Evolutionary conservation across 2,113 vertebrate genomes (phyloP).

Genomic region (Mustelus asterias): DNA sequence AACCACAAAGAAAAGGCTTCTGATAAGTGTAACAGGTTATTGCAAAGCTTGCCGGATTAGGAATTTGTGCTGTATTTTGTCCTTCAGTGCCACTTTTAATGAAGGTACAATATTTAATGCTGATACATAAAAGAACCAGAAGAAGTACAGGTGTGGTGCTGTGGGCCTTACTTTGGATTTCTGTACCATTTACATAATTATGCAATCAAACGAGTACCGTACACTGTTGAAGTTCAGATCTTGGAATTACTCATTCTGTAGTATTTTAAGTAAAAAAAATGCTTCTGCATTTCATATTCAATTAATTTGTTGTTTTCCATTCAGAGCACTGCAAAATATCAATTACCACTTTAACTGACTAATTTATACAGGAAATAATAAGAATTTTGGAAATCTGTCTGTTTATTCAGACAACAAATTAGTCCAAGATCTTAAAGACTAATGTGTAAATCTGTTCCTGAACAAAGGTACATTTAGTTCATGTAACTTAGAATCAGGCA

Average conservation of each 20-base stretch:
- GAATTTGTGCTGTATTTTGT: background rate
- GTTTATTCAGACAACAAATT: background rate
- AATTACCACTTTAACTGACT: background rate
- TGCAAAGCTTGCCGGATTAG: slow-evolving; percentile 32
- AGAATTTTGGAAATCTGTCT: background rate
- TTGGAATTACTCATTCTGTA: background rate
- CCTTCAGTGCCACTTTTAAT: background rate
- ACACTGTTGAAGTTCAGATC: background rate
- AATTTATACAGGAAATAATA: background rate
- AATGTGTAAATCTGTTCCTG: background rate
- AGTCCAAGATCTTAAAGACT: background rate
- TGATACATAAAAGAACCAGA: background rate
- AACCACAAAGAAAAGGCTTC: slow-evolving; percentile 73
- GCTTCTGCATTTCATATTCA: background rate
- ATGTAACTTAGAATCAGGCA: background rate
- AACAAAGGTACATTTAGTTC: background rate
- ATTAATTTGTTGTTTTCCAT: background rate
- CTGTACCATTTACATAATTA: background rate
- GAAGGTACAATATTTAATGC: background rate
- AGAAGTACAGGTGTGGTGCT: background rate
- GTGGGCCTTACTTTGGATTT: background rate
- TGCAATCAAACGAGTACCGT: background rate
- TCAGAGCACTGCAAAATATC: background rate
- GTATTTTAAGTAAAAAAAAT: background rate
- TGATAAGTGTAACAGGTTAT: slow-evolving; percentile 74